A percentile compares a stretch with the other conserved stretches of the same genome.
Evolutionary conservation across 2,113 vertebrate species (phyloP).

Genomic region (Kobus ellipsiprymnus): DNA sequence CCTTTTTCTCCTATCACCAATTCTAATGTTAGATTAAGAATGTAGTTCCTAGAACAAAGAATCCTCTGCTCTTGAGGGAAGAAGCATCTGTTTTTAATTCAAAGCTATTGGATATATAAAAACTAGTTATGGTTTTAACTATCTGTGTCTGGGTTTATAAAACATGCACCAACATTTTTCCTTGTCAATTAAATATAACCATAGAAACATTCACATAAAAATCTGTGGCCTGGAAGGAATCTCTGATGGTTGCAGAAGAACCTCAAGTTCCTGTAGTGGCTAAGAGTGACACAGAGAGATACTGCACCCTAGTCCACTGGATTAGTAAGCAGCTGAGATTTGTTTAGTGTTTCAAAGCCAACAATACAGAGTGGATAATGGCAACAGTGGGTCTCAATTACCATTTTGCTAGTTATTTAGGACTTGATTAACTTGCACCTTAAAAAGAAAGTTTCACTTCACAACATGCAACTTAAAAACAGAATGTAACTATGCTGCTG

Average conservation of each 20-base stretch:
- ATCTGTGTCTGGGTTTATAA: conserved; percentile 33
- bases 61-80: conserved; percentile 47
- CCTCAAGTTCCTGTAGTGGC: not conserved
- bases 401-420: conserved; percentile 41
- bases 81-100: conserved; percentile 63
- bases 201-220: conserved; percentile 10
- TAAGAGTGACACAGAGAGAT: not conserved
- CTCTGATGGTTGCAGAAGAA: not conserved
- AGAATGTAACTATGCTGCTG: not conserved
- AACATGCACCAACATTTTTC: conserved; percentile 41
- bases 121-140: conserved; percentile 37
- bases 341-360: conserved; percentile 20
- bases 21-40: conserved; percentile 53
- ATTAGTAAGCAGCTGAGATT: not conserved
- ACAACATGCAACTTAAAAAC: not conserved
- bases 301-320: not conserved
- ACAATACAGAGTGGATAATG: not conserved
- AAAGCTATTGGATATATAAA: conserved; percentile 38
- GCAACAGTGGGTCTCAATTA: not conserved
- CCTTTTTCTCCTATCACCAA: conserved; percentile 48
- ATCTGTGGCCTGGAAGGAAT: not conserved
- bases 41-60: conserved; percentile 58
- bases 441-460: not conserved
- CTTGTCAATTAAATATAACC: not conserved
- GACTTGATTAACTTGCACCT: conserved; percentile 34